Evolutionary conservation across 2,888 invertebrate species (phyloP).

Genomic region (Neuroscelio doddi): DNA sequence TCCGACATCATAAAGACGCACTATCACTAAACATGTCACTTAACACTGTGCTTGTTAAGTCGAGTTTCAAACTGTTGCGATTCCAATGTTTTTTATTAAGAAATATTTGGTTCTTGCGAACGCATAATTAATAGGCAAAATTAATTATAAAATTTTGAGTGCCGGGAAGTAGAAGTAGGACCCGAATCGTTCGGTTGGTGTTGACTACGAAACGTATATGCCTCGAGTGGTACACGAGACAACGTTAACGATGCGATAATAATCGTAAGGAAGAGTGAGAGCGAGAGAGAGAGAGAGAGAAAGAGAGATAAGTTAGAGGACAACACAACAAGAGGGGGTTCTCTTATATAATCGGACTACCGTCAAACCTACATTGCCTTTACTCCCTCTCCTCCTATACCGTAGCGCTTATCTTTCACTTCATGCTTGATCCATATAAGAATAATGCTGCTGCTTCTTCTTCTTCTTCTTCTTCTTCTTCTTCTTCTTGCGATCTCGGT

Average conservation of each 20-base stretch:
- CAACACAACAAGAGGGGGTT: constrained; percentile 49
- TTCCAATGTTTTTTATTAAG: too few relatives aligned
- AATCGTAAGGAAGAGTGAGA: constrained; percentile 38
- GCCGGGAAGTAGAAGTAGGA: too few relatives aligned
- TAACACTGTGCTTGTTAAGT: neutral
- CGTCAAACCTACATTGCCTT: constrained; percentile 41
- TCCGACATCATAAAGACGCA: neutral
- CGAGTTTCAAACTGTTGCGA: neutral
- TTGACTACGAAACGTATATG: constrained; percentile 34
- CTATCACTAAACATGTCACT: neutral
- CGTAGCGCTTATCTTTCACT: constrained; percentile 35
- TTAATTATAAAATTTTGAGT: too few relatives aligned
- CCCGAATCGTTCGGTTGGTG: too few relatives aligned
- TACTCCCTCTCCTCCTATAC: constrained; percentile 9
- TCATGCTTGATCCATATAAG: constrained; percentile 24
- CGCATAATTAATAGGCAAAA: too few relatives aligned
- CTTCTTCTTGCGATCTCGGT: too few relatives aligned
- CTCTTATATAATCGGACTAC: constrained; percentile 46
- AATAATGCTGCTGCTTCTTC: constrained; percentile 38
- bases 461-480: too few relatives aligned
- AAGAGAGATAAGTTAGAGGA: constrained; percentile 23
- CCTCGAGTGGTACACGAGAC: constrained; percentile 31
- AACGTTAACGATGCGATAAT: constrained; percentile 44
- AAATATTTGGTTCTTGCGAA: neutral
- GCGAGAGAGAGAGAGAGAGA: constrained; percentile 31